Evolutionary conservation across 2,113 vertebrate species (phyloP).

Genomic region (Lamprologus sp.): DNA sequence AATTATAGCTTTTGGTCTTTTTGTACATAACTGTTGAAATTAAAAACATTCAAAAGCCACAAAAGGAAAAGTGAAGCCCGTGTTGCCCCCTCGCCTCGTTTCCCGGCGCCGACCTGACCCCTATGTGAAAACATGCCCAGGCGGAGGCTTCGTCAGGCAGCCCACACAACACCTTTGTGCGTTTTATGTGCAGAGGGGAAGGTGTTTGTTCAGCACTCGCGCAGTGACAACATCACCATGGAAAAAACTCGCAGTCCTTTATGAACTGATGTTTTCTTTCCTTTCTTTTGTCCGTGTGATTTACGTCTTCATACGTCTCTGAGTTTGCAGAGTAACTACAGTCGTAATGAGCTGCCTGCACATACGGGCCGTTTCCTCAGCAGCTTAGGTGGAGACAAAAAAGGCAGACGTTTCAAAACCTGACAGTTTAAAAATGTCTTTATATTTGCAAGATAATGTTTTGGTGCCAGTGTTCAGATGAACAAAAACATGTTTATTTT

Average conservation of each 20-base stretch:
- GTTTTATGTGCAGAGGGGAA: not conserved
- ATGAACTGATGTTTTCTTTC: not conserved
- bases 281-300: not conserved
- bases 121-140: not conserved
- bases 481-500: not conserved
- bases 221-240: not conserved
- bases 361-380: not conserved
- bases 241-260: not conserved
- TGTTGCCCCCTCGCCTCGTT: not conserved
- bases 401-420: not conserved
- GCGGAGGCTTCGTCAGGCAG: not conserved
- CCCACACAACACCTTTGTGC: not conserved
- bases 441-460: not conserved
- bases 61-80: not conserved
- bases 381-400: not conserved
- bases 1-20: not conserved
- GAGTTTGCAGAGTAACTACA: not conserved
- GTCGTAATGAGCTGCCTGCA: not conserved
- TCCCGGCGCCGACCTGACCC: not conserved
- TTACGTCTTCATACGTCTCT: not conserved
- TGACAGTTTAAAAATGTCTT: not conserved
- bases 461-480: not conserved
- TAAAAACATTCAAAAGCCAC: not conserved
- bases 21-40: not conserved
- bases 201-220: not conserved